Base-by-base conservation (phyloP, 2,888 invertebrate genomes). In the Protonemura montana region DNA sequence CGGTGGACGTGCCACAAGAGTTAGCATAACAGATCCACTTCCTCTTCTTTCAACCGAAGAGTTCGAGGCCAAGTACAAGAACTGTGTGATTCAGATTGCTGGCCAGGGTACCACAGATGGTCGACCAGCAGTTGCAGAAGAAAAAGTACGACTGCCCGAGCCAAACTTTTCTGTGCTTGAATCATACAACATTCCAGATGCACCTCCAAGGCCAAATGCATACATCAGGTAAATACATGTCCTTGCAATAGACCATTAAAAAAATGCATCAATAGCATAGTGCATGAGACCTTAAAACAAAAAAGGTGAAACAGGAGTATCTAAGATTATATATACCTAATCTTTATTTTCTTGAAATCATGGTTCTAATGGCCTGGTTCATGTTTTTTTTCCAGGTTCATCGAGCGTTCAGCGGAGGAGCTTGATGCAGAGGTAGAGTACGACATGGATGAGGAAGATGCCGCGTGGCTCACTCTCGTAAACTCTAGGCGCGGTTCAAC, bases 361-460 rank as follows among this genome's bases (percentile, higher is more conserved):
- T n/a, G 41, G 13, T 41, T 7, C 41, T 41, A 41, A 41, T 41
- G 41, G 6, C 13, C 5, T 13, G 41, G 5, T 5, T 7, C 41
- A 13, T 41, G 41, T 7, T 41, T 5, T n/a, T 13, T 41, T 41
- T 41, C 6, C 86, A 94, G 98, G 87, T 98, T 98, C 90, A 98
- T 98, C 90, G 99, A 99, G 90, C 97, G 98, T 90, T 97, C 98
- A 10, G 95, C 96, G 0, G 98, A 99, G 91, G 98, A 99, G 90
- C 92, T 99, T 30, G 98, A 99, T 90, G 98, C 98, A 87, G 97
- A 95, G 89, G 93, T 95, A 0, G 99, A 99, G 91, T 99, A 99
- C 92, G 99, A 99, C 92, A 96, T 99, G 89, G 99, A 99, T 91
- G 99, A 99, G 91, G 99, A 99, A 92, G 99, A 99, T 90, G 96